Evolutionary conservation across 2,888 invertebrate genomes (phyloP), one percentile per base, ranked within the genome.

Genomic region (Scelioninae gen. 2): DNA sequence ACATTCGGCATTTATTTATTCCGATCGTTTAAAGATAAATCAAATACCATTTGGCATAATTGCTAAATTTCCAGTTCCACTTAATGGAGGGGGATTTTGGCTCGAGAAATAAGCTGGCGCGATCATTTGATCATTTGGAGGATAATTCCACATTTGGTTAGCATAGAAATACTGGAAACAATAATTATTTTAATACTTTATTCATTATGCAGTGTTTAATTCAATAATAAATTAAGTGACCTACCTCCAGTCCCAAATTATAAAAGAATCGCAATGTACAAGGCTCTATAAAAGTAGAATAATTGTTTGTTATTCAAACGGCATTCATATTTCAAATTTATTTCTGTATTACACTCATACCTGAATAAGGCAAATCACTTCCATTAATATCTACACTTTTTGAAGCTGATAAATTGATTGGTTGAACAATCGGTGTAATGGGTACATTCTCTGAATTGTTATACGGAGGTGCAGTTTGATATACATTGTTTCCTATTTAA

Each of bases 241-340:
- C 1, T 76, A 83, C 83, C 72, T 92, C 91, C 76, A 91, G 86
- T 78, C 92, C 92, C 80, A 91, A 85, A 84, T 92, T 92, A 86
- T 89, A 92, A 85, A 90, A 92, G 82, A 89, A 91, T 68, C 91
- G 89, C 71, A 92, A 84, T 4, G 91, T 91, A 9, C 88, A 85
- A 48, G 90, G 86, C 81, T 92, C 92, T 87, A 81, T 79, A 48
- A 78, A 80, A 58, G 79, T 76, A 78, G 37, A 80, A 77, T 37
- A 77, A 25, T 25, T n/a, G n/a, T 25, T 25, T 4, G 74, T 90
- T 13, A 15, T 90, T 90, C n/a, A n/a, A n/a, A n/a, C n/a, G 76
- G 89, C 87, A 82, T 89, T 35, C 53, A n/a, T n/a, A n/a, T n/a
- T n/a, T n/a, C n/a, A n/a, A n/a, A n/a, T n/a, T n/a, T n/a, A n/a